These are phyloP conservation scores for Typhlomys cinereus DNA, from an alignment of 2,113 vertebrate species.

Conservation along the genomic window DNA sequence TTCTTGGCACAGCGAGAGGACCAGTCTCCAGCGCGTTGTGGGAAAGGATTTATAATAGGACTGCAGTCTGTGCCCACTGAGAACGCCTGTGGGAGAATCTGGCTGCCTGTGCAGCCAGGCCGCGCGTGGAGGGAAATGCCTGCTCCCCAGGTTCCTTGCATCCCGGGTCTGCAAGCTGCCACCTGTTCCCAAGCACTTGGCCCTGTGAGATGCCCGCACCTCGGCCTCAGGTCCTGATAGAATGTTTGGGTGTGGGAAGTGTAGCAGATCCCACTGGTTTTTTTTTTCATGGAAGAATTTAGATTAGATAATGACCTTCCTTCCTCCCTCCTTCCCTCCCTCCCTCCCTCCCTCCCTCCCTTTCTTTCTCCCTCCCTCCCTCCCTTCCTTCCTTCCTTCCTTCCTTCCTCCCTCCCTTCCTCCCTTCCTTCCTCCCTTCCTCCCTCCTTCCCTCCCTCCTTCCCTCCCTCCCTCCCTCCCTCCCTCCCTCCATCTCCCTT, in stretches of 20 bases:
- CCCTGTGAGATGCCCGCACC: no score
- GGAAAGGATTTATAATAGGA: constrained; percentile 73
- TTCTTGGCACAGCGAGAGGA: constrained; percentile 71
- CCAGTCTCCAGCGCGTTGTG: constrained; percentile 70
- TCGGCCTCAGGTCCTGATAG: neutral
- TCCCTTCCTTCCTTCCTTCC: no score
- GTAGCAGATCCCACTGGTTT: neutral
- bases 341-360: neutral
- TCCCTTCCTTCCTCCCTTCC: no score
- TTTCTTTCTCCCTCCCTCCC: no score
- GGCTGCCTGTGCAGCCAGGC: neutral
- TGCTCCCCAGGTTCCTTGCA: neutral
- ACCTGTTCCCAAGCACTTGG: neutral
- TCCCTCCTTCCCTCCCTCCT: no score
- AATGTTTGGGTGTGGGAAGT: neutral
- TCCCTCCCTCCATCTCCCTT: no score
- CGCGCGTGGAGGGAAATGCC: neutral
- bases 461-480: no score
- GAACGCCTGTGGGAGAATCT: neutral
- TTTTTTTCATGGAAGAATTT: neutral
- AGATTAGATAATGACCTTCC: no score
- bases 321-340: no score
- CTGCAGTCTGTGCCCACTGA: constrained; percentile 54
- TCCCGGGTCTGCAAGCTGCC: neutral
- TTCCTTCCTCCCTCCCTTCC: no score